Conservation (phyloP, 2,888 invertebrate genomes). For the Pseudococcus jackbeardsleyi region DNA sequence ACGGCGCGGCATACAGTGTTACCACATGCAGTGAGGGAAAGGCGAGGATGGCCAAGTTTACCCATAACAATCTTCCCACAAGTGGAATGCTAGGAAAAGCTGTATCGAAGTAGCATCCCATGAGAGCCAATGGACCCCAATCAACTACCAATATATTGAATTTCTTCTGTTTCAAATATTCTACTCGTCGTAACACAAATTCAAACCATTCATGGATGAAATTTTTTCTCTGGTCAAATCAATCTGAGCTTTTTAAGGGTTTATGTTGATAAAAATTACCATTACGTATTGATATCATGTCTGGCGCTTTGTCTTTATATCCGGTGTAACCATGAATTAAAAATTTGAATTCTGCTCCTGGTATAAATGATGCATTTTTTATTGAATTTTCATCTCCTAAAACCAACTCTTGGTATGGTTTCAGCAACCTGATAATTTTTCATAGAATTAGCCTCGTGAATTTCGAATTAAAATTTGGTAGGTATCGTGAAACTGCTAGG, state of each 20-base stretch:
- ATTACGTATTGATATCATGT: not conserved
- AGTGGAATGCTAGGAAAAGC: slow-evolving; percentile 73
- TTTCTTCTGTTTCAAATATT: not conserved
- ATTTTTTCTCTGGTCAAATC: no score
- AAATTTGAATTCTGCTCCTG: not conserved
- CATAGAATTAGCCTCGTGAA: no score
- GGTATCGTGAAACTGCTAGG: not conserved
- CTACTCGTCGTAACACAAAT: not conserved
- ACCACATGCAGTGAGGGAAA: no score
- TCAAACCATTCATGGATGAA: no score
- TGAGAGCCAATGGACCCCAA: not conserved
- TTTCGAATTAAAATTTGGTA: no score
- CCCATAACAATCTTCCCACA: slow-evolving; percentile 76
- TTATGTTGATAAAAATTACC: not conserved
- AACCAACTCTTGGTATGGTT: not conserved
- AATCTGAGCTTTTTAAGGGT: no score
- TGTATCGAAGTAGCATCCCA: not conserved
- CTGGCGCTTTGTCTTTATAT: no score
- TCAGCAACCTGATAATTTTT: not conserved
- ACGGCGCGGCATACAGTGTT: no score
- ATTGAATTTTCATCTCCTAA: not conserved
- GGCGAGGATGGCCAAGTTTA: no score
- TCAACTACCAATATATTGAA: not conserved
- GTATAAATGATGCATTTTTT: slow-evolving; percentile 1
- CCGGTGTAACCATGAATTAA: not conserved